Evolutionary conservation across 2,797 vertebrate genomes (phyloP), one percentile per base, ranked within the genome.

Genomic region (Microctenopoma steveboyesi): DNA sequence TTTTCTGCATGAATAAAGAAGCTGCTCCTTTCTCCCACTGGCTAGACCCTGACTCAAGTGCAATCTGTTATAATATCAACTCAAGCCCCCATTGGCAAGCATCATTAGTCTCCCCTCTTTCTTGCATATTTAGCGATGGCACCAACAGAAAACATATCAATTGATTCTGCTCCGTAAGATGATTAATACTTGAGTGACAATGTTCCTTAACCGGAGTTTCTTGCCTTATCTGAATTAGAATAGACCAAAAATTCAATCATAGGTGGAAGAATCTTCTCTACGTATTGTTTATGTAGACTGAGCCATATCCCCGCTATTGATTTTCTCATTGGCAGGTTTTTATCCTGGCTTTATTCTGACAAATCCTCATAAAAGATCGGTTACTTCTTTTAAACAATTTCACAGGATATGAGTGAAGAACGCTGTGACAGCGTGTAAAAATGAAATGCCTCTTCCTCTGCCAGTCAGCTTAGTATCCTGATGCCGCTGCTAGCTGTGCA

Each of bases 1-100:
- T 93, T 93, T 93, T 91, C 91, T 88, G 86, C 92, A 92, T 88
- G 90, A 90, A 88, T 92, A 90, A 88, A 88, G 83, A 87, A 80
- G 81, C 84, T 56, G 81, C 71, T 89, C 80, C 77, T 79, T 79
- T 86, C 81, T 85, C 82, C 86, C 89, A 81, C 69, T 61, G 87
- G 85, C 85, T 69, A 84, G 64, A 86, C 72, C 82, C 81, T 72
- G 75, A 89, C 83, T 84, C 86, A 67, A 87, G 86, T 53, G 86
- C 82, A 88, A 86, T 87, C 88, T 91, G 87, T 91, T 89, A 86
- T 88, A 72, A 92, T 88, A 87, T 89, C 85, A 91, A 86, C 86
- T 83, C 76, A 74, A 88, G 79, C 73, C 86, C 82, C 82, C 83
- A 72, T 78, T 76, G 82, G 84, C 83, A 88, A 79, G 84, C 87